Base-by-base conservation (phyloP, 1,140 invertebrate species). In the Drosophila parvula region DNA sequence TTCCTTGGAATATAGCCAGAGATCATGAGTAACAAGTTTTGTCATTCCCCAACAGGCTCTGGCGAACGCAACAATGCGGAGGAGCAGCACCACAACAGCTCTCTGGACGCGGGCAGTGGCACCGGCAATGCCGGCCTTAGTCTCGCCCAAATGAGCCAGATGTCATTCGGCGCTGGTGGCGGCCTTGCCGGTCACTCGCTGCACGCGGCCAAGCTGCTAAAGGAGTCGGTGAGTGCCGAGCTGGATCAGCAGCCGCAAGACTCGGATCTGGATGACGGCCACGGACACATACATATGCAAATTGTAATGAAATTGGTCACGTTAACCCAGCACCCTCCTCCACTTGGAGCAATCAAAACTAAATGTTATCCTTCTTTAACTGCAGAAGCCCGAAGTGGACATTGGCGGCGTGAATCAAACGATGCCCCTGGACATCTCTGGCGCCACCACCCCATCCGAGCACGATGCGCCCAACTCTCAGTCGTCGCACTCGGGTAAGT, bases 11-110 rank as follows among this genome's bases (percentile, higher is more conserved):
- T 18, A 5, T 16, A 3, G 4, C 10, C 14, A 11, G 0, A 43
- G 11, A 27, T 7, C 8, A 44, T 10, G 18, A 55, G 18, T 64
- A 30, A 56, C 36, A 51, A 47, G 57, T 50, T 28, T 16, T 28
- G 4, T 10, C 1, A 14, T 14, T 16, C 0, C 0, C 40, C 40
- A 45, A 1, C 48, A 18, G 95, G 95, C 8, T 95, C 94, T 61
- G 94, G 91, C 45, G 94, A 93, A 78, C 88, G 92, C 22, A 92
- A 78, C 51, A 90, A 91, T 59, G 79, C 83, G 22, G 92, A 93
- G 62, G 94, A 94, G 69, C 93, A 94, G 74, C 93, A 94, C 74
- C 89, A 91, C 32, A 88, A 53, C 55, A 91, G 88, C 47, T 91
- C 90, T 5, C 36, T 92, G 65, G 91, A 92, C 73, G 57, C 85